phyloP scores from a whole-genome alignment of 2,797 vertebrate genomes.

The Mormyrops attenuatus region DNA sequence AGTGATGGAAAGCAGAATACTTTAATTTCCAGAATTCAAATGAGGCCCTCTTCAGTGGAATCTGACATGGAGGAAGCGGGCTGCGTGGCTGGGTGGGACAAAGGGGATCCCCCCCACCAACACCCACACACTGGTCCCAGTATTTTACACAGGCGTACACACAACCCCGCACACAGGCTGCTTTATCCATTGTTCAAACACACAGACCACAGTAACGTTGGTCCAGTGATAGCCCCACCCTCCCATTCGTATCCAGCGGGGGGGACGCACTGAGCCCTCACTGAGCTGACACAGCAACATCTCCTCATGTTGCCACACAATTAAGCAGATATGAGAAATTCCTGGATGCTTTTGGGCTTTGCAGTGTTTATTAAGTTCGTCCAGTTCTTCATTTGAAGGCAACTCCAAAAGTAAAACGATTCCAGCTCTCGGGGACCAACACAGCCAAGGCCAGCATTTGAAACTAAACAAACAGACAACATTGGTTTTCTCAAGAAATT shows the following conservation, averaged over 20 bases:
- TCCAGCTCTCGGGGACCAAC: background rate
- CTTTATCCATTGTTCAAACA: background rate
- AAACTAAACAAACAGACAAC: background rate
- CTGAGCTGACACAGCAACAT: background rate
- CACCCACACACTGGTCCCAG: background rate
- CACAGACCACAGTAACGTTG: background rate
- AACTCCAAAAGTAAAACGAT: background rate
- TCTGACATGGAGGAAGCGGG: background rate
- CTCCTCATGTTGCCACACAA: background rate
- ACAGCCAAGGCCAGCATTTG: background rate
- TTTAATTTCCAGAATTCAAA: background rate
- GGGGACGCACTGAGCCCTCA: background rate
- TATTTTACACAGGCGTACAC: background rate
- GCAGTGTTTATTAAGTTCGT: background rate
- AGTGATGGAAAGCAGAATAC: constrained; percentile 1
- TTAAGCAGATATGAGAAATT: background rate
- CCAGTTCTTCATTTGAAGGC: background rate
- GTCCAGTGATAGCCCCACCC: background rate
- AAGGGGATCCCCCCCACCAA: background rate
- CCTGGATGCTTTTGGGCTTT: background rate
- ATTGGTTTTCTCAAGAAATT: background rate
- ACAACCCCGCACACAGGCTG: background rate
- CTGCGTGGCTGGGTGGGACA: background rate
- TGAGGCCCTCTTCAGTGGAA: background rate
- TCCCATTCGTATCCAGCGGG: background rate